Evolutionary conservation across 2,888 invertebrate genomes (phyloP), one percentile per base, ranked within the genome.

Genomic region (Hirtodrosophila confusa): DNA sequence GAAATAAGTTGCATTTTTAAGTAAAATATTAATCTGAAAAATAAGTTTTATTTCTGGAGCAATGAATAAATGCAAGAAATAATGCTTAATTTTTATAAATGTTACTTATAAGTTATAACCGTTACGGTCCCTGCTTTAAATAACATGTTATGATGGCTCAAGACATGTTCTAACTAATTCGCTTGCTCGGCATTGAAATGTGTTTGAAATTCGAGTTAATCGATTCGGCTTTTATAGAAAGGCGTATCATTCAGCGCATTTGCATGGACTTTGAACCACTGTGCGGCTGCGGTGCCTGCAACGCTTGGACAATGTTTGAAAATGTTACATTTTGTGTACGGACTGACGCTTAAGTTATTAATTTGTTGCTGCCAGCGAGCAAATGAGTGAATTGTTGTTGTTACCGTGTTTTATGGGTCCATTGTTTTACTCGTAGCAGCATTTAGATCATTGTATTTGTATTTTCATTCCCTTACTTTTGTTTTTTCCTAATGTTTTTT

Each of bases 281-380:
- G 68, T 64, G 37, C 64, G 33, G 47, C 33, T 50, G 48, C 44
- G 47, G 31, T 41, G 58, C 7, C 63, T 50, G 66, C 74, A 83
- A 83, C 74, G 84, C 80, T 80, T 77, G 66, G 62, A 73, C 66
- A 80, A 84, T 85, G 62, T 65, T 69, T 74, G 64, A 69, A 75
- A 75, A 74, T 77, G 78, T 78, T 77, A 80, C 83, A 36, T 69
- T 78, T 78, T 72, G 44, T 71, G 51, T 50, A 40, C 35, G 48
- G 45, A 48, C 50, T 43, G 53, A 58, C 49, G 62, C 48, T 70
- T 36, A 45, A 66, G 61, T 74, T 80, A 80, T 80, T 80, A 84
- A 78, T 80, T 86, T 79, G 62, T 54, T 60, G 77, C 61, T 48
- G 53, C 35, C 60, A 53, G 70, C 66, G 39, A 68, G 63, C 51